Conservation (phyloP, 1,140 invertebrate genomes). For the Augochlora pura region DNA sequence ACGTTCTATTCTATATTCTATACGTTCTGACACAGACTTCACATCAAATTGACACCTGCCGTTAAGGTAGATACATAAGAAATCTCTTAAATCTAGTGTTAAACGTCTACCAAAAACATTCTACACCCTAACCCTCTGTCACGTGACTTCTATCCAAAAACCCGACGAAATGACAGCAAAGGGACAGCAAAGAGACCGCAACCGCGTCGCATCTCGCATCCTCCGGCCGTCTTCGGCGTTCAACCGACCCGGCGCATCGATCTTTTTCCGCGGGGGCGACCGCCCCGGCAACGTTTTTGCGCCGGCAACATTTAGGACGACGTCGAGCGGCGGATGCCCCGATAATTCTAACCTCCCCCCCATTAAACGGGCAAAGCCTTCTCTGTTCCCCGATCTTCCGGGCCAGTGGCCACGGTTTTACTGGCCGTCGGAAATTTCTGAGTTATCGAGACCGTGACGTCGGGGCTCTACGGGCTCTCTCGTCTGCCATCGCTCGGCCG, state of each 20-base stretch:
- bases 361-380: conserved; percentile 47
- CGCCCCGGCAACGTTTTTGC: not conserved
- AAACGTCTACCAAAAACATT: no score
- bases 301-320: conserved; percentile 4
- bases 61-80: no score
- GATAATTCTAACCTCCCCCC: conserved; percentile 45
- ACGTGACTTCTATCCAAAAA: no score
- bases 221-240: not conserved
- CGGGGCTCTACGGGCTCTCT: not conserved
- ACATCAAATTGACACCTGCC: no score
- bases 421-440: conserved; percentile 45
- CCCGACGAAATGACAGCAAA: not conserved
- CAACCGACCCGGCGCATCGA: not conserved
- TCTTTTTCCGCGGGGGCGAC: not conserved
- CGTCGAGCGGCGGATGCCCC: conserved; percentile 6
- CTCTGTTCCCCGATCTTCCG: conserved; percentile 41
- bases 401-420: conserved; percentile 17
- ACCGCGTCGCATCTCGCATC: not conserved
- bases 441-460: conserved; percentile 54
- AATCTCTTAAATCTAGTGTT: no score
- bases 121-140: no score
- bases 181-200: not conserved
- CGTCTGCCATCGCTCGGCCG: conserved; percentile 41
- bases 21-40: no score
- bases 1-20: no score